Evolutionary conservation across 1,140 invertebrate species (phyloP), one percentile per base, ranked within the genome.

Genomic region (Daktulosphaira vitifoliae): DNA sequence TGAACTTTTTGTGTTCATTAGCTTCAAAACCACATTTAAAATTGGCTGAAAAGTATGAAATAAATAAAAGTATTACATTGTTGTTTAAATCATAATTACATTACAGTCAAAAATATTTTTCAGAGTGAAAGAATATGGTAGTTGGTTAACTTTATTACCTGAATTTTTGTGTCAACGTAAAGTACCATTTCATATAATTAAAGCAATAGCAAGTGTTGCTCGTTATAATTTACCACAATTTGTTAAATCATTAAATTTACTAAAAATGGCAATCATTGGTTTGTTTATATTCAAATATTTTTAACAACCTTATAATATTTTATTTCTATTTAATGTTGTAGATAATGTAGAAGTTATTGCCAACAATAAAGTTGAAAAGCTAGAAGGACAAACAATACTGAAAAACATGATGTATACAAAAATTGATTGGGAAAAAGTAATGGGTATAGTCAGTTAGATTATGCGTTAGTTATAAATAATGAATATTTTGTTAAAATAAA

Each of bases 381-480:
- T 59, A 2, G 25, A 59, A 18, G 54, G 54, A 7, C 39, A 59
- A 15, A 46, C 54, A 9, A 42, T 59, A 44, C 25, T 59, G 26
- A 59, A 59, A 59, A 23, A 59, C 25, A 59, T 59, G 38, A 59
- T 59, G 54, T 59, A 59, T 29, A 46, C 54, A 16, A 23, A 44
- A 59, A 26, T 20, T 13, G 54, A 59, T 44, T 59, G 54, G 54
- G 54, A 59, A 59, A 59, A 46, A 46, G 54, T 44, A 59, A 59
- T 59, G 5, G 54, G 54, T 26, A 15, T 59, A 13, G n/a, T 46
- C 13, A 25, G 44, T 13, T 59, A 44, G 5, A 33, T 33, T 33
- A 6, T 33, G 11, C 29, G 11, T 33, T 6, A 33, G 11, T 11
- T 33, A 33, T 33, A 11, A 33, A 33, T 33, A 33, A 33, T 33